Conservation (phyloP, 2,888 invertebrate genomes). For the Chymomyza caudatula region DNA sequence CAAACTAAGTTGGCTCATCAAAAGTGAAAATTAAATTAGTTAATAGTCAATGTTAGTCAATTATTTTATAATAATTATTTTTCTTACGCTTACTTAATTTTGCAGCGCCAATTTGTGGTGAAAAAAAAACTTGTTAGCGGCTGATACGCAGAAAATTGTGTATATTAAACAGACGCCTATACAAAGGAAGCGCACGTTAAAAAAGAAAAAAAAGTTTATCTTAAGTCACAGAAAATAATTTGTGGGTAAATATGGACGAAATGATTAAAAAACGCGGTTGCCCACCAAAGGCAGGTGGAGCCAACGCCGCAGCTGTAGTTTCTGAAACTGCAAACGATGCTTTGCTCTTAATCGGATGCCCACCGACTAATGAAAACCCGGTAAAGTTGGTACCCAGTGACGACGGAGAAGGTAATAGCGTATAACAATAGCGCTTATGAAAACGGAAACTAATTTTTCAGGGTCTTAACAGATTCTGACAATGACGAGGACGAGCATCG, state of each 20-base stretch:
- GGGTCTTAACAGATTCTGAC: constrained; percentile 24
- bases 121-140: not conserved
- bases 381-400: too few relatives aligned
- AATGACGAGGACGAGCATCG: constrained; percentile 54
- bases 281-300: constrained; percentile 35
- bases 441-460: not conserved
- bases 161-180: not conserved
- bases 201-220: not conserved
- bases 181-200: not conserved
- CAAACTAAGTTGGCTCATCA: not conserved
- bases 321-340: constrained; percentile 3
- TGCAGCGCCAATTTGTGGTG: not conserved
- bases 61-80: not conserved
- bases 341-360: constrained; percentile 33
- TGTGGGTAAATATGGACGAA: constrained; percentile 33
- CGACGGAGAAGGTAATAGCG: constrained; percentile 54
- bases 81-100: not conserved
- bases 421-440: not conserved
- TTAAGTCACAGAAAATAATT: not conserved
- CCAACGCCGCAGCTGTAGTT: constrained; percentile 7
- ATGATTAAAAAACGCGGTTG: constrained; percentile 49
- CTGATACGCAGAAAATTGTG: not conserved
- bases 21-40: not conserved
- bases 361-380: too few relatives aligned
- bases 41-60: not conserved